Evolutionary conservation across 2,888 invertebrate species (phyloP).

Genomic region (Stictocephala bisonia): DNA sequence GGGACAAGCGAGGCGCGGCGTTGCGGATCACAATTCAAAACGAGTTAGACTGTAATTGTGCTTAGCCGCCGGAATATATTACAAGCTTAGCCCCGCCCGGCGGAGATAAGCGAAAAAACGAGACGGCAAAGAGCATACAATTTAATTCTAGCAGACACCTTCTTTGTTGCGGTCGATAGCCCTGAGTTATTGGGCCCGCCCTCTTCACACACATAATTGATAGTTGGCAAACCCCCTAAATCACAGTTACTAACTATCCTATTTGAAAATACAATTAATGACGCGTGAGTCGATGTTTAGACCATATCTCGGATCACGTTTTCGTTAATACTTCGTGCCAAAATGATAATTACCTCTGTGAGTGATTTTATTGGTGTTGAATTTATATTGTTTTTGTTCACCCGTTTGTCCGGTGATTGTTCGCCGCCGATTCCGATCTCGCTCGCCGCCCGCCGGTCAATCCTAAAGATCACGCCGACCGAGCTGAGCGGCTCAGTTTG

Average conservation of each 20-base stretch:
- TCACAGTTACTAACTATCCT: constrained; percentile 19
- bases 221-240: constrained; percentile 1
- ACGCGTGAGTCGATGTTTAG: constrained; percentile 26
- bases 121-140: constrained; percentile 30
- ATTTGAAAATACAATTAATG: constrained; percentile 41
- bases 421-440: no score
- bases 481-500: no score
- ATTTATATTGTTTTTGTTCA: constrained; percentile 40
- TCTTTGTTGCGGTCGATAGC: no score
- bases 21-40: constrained; percentile 33
- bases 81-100: constrained; percentile 2
- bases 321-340: constrained; percentile 21
- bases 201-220: constrained; percentile 18
- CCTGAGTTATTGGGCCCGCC: neutral
- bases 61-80: constrained; percentile 27
- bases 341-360: constrained; percentile 32
- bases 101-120: neutral
- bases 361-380: constrained; percentile 42
- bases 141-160: constrained; percentile 22
- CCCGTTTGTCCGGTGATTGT: no score
- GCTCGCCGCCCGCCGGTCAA: no score
- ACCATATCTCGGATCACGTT: constrained; percentile 35
- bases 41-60: constrained; percentile 36
- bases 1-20: no score
- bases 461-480: no score